Conservation (phyloP, 2,888 invertebrate species). For the Hydriomena furcata region DNA sequence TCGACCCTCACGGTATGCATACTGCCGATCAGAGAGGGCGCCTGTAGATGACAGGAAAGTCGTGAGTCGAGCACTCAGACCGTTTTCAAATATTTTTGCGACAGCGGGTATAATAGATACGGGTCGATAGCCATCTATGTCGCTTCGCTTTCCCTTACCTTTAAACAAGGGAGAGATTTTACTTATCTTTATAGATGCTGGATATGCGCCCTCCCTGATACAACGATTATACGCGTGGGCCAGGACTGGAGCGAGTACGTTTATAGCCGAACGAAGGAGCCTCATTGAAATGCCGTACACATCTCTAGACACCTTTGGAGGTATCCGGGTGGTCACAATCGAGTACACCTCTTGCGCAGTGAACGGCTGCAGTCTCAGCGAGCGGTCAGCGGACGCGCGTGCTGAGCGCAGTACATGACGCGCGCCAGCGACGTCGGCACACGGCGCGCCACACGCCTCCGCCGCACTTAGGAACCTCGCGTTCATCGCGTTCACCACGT, state of each 20-base stretch:
- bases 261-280: neutral
- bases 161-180: slow-evolving; percentile 14
- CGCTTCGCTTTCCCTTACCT: slow-evolving; percentile 14
- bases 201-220: slow-evolving; percentile 2
- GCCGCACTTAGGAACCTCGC: slow-evolving; percentile 6
- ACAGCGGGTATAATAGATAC: slow-evolving; percentile 19
- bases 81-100: slow-evolving; percentile 18
- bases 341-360: slow-evolving; percentile 6
- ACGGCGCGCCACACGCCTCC: slow-evolving; percentile 10
- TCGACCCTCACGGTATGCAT: neutral
- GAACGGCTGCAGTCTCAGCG: neutral
- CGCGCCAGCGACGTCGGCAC: slow-evolving; percentile 6
- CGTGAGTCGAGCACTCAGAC: slow-evolving; percentile 3
- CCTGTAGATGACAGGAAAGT: neutral
- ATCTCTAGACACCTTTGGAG: slow-evolving; percentile 9
- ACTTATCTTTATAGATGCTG: neutral
- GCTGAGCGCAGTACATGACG: neutral
- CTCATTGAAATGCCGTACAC: slow-evolving; percentile 1
- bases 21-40: neutral
- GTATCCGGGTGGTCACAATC: slow-evolving; percentile 4
- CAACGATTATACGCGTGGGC: slow-evolving; percentile 4
- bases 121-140: slow-evolving; percentile 15
- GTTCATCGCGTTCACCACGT: slow-evolving; percentile 14
- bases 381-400: slow-evolving; percentile 8
- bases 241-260: neutral